These are phyloP conservation scores for Poecilia wingei DNA, from an alignment of 2,797 vertebrate genomes.

Conservation along the genomic window DNA sequence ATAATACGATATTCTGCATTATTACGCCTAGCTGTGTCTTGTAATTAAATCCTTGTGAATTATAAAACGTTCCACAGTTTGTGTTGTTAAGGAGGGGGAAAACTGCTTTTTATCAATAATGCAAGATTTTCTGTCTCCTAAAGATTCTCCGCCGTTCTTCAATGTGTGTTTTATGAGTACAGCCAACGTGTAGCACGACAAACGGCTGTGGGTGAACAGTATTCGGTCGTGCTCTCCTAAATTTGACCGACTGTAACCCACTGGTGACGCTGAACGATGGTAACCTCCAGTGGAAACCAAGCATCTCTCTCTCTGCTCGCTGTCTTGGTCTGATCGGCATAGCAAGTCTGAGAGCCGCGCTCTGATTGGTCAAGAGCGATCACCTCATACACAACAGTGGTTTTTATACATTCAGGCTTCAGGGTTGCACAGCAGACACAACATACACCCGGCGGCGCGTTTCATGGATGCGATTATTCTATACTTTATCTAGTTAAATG, in stretches of 20 bases:
- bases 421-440: constrained; percentile 38
- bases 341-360: constrained; percentile 71
- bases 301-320: constrained; percentile 63
- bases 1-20: neutral
- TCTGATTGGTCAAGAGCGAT: constrained; percentile 91
- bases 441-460: constrained; percentile 3
- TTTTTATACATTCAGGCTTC: constrained; percentile 70
- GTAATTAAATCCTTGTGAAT: neutral
- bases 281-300: constrained; percentile 79
- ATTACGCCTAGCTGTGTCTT: neutral
- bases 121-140: neutral
- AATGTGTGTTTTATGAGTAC: neutral
- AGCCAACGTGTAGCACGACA: constrained; percentile 1
- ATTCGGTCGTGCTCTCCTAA: neutral
- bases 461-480: neutral
- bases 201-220: neutral
- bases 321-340: constrained; percentile 72
- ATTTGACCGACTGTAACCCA: constrained; percentile 81
- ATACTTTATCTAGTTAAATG: neutral
- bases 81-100: neutral
- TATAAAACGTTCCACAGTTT: neutral
- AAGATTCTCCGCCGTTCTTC: neutral
- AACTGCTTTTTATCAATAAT: neutral
- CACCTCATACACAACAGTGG: constrained; percentile 91
- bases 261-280: constrained; percentile 74